Evolutionary conservation across 1,140 invertebrate species (phyloP), one percentile per base, ranked within the genome.

Genomic region (Platyura marginata): DNA sequence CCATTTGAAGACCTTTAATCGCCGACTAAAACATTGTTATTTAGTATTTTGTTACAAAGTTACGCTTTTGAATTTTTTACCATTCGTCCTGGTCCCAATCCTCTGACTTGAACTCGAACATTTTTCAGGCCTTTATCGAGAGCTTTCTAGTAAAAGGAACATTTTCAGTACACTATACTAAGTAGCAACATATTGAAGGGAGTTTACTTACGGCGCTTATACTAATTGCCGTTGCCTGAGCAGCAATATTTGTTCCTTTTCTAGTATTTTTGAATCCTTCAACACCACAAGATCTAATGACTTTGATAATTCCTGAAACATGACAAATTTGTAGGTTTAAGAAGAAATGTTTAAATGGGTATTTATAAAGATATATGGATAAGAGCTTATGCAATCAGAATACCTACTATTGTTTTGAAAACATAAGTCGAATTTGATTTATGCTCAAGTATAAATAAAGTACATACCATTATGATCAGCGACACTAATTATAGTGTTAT

Each of bases 201-300:
- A 43, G 22, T 40, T 42, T 29, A 66, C 68, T 69, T 62, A 82
- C 84, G 34, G 55, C 64, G 41, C 76, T 78, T 52, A 90, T 63
- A 46, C 68, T 75, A 25, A 91, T 73, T 16, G 83, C 91, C 41
- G 90, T 87, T 25, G 90, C 82, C 65, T 97, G 92, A 13, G 89
- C 92, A 36, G 92, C 93, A 52, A 96, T 79, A 60, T 92, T 95
- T 8, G 92, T 96, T 45, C 90, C 91, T 66, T 96, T 96, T 48
- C 79, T 79, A 3, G 88, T 78, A 65, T 94, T 88, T 62, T 92
- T 94, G 55, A 91, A 97, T 20, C 93, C 93, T 64, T 96, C 91
- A 45, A 81, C 71, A 15, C 90, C 85, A 71, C 86, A 81, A 5
- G 82, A 75, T 41, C 78, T 63, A 13, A 77, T 62, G 1, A 77